phyloP scores from a whole-genome alignment of 2,797 vertebrate genomes.

The Anisognathus igniventris region DNA sequence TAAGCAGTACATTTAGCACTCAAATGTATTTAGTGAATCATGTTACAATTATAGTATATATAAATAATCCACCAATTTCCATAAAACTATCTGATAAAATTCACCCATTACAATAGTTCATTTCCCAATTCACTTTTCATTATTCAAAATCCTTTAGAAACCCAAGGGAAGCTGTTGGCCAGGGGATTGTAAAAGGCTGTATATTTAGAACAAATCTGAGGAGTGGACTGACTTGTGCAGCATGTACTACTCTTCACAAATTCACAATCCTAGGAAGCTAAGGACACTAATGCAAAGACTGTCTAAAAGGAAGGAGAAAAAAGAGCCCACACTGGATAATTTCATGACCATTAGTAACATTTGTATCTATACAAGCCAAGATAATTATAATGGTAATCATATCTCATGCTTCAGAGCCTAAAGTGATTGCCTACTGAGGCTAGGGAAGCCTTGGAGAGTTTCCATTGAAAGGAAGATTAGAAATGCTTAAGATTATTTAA shows the following conservation, averaged over 20 bases:
- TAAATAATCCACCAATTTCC: constrained; percentile 64
- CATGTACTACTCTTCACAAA: neutral
- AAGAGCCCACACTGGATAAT: constrained; percentile 41
- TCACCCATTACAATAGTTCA: constrained; percentile 56
- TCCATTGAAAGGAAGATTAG: constrained; percentile 35
- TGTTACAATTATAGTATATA: constrained; percentile 48
- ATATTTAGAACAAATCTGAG: constrained; percentile 63
- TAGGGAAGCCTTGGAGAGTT: constrained; percentile 43
- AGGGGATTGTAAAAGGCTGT: neutral
- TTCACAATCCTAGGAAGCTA: constrained; percentile 43
- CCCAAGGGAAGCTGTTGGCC: constrained; percentile 12
- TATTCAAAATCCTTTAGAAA: constrained; percentile 43
- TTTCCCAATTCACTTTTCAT: constrained; percentile 52
- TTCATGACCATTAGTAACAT: constrained; percentile 70
- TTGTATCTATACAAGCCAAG: constrained; percentile 59
- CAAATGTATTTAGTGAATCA: constrained; percentile 39
- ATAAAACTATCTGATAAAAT: constrained; percentile 61
- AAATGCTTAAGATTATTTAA: constrained; percentile 34
- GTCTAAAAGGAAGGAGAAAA: neutral
- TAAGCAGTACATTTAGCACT: constrained; percentile 32
- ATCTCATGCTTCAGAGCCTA: constrained; percentile 67
- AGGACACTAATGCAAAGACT: constrained; percentile 27
- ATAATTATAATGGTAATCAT: constrained; percentile 61
- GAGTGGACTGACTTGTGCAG: constrained; percentile 27
- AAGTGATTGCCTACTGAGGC: constrained; percentile 66